phyloP scores from a whole-genome alignment of 2,113 vertebrate genomes.

The Rhipidura dahli region DNA sequence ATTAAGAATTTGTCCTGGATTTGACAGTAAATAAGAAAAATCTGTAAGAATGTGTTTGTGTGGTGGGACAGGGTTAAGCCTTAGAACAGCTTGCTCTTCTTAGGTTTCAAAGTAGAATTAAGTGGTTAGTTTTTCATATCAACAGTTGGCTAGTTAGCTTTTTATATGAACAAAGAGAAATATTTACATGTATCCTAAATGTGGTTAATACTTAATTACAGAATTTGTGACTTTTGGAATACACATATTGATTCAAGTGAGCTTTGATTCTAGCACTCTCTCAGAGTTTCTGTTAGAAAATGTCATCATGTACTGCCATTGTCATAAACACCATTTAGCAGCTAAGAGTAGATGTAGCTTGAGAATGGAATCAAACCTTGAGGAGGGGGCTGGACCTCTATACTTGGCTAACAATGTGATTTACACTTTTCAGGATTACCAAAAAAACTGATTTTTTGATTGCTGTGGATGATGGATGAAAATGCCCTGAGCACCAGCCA shows the following conservation, averaged over 20 bases:
- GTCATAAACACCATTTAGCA: not conserved
- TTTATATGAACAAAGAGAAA: not conserved
- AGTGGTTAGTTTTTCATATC: not conserved
- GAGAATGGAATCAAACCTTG: not conserved
- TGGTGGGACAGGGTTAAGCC: not conserved
- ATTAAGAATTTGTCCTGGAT: not conserved
- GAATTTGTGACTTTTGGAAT: not conserved
- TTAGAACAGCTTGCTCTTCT: not conserved
- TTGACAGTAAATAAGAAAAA: not conserved
- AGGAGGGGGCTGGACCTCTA: not conserved
- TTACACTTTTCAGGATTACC: conserved; percentile 68
- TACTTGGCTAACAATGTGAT: not conserved
- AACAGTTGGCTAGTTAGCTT: not conserved
- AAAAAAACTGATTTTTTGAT: conserved; percentile 78
- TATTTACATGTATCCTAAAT: not conserved
- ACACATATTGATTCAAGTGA: not conserved
- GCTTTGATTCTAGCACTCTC: not conserved
- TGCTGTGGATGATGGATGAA: conserved; percentile 49
- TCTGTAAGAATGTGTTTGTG: not conserved
- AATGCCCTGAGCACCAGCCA: not conserved
- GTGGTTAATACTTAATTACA: not conserved
- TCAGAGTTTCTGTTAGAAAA: not conserved
- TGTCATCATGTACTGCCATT: not conserved
- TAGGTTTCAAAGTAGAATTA: not conserved
- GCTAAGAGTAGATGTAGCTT: not conserved